A percentile compares a stretch with the other conserved stretches of the same genome.
Evolutionary conservation across 64 coral and sea anemone species (phyloP).

Genomic region (Montipora efflorescens): DNA sequence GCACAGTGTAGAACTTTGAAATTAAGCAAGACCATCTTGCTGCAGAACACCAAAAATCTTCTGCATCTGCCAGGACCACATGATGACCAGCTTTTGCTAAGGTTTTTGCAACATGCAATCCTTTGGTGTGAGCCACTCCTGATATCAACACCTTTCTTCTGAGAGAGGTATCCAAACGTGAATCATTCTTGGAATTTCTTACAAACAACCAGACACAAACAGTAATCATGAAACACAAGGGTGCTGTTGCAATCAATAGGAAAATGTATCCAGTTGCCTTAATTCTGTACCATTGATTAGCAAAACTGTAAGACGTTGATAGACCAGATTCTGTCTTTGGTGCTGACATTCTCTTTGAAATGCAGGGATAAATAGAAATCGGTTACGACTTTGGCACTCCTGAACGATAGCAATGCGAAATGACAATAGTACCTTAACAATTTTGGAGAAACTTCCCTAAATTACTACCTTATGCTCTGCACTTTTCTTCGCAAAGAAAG

Average conservation of each 20-base stretch:
- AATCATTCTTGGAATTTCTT: not conserved
- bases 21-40: conserved; percentile 51
- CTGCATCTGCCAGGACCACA: conserved; percentile 40
- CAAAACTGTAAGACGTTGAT: not conserved
- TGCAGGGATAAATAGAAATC: too few species aligned
- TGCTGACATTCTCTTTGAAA: too few species aligned
- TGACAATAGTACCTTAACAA: too few species aligned
- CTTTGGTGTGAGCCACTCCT: conserved; percentile 35
- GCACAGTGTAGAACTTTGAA: conserved; percentile 37
- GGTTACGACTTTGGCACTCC: too few species aligned
- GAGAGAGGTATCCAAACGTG: conserved; percentile 15
- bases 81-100: conserved; percentile 64
- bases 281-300: conserved; percentile 35
- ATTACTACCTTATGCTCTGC: too few species aligned
- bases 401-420: too few species aligned
- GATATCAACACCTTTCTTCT: conserved; percentile 63
- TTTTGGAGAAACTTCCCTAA: too few species aligned
- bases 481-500: too few species aligned
- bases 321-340: too few species aligned
- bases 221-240: conserved; percentile 23
- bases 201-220: conserved; percentile 33
- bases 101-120: conserved; percentile 23
- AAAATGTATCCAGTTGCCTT: conserved; percentile 12
- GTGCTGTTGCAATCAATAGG: not conserved
- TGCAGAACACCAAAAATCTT: conserved; percentile 46